Evolutionary conservation across 1,140 invertebrate species (phyloP).

Genomic region (Drosophila miranda): DNA sequence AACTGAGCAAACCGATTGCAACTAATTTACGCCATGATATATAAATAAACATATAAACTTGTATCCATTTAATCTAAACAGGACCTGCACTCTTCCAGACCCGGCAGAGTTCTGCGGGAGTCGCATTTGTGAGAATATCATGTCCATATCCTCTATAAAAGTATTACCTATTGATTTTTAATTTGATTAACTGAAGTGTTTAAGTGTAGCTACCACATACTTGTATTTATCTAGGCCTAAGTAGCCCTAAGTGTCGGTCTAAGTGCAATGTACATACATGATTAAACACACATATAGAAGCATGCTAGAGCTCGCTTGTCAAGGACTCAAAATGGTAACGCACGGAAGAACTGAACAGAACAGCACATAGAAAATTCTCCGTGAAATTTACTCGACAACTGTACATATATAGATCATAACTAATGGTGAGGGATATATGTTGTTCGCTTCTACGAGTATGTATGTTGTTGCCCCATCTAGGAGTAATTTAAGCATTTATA

Average conservation of each 20-base stretch:
- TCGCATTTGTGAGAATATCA: constrained; percentile 75
- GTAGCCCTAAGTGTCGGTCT: constrained; percentile 36
- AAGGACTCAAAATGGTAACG: constrained; percentile 8
- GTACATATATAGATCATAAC: constrained; percentile 64
- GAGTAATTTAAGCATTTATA: constrained; percentile 54
- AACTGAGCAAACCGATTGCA: constrained; percentile 39
- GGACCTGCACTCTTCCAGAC: constrained; percentile 71
- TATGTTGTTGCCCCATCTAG: constrained; percentile 55
- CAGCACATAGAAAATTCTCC: constrained; percentile 12
- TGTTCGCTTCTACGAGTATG: constrained; percentile 30
- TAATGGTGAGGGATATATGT: constrained; percentile 43
- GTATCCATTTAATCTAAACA: constrained; percentile 77
- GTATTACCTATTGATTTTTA: constrained; percentile 74
- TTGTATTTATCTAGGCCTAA: constrained; percentile 57
- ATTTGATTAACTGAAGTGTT: constrained; percentile 42
- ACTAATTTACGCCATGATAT: constrained; percentile 47
- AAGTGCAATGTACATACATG: constrained; percentile 49
- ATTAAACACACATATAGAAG: constrained; percentile 18
- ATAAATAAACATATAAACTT: constrained; percentile 47
- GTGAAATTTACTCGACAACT: constrained; percentile 52
- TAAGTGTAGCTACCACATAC: constrained; percentile 46
- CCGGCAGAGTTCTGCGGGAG: constrained; percentile 69
- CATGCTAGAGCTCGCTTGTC: constrained; percentile 7
- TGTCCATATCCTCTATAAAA: constrained; percentile 67
- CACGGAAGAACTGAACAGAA: not conserved